Percentiles rank a stretch among this genome's conserved stretches.
These are phyloP conservation scores for Lucifuga dentata DNA, from an alignment of 2,113 vertebrate species.

Conservation along the genomic window DNA sequence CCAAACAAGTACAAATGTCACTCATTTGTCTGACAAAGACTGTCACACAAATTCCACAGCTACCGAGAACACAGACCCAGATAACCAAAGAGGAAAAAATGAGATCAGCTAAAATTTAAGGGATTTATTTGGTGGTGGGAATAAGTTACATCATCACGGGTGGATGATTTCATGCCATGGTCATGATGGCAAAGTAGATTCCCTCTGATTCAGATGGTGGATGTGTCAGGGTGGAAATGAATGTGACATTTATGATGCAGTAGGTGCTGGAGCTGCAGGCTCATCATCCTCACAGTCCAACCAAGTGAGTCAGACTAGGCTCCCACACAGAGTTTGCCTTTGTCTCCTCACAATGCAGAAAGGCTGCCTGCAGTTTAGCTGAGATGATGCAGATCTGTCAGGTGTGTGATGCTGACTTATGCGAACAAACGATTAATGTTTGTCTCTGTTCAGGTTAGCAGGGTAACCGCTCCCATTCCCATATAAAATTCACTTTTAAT, in stretches of 20 bases:
- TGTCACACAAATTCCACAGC: too few relatives aligned
- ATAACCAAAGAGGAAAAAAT: background rate
- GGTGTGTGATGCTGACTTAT: too few relatives aligned
- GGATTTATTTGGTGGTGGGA: too few relatives aligned
- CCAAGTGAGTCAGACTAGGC: constrained; percentile 2
- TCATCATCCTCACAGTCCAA: constrained; percentile 1
- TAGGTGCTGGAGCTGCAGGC: background rate
- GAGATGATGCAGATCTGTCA: background rate
- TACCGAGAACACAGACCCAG: background rate
- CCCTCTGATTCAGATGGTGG: background rate
- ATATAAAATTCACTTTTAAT: too few relatives aligned
- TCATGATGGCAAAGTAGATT: background rate
- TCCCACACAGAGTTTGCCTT: constrained; percentile 23
- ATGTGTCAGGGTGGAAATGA: too few relatives aligned
- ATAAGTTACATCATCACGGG: too few relatives aligned
- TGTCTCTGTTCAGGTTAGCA: too few relatives aligned
- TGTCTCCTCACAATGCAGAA: constrained; percentile 18
- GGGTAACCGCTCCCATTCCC: too few relatives aligned
- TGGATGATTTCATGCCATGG: too few relatives aligned
- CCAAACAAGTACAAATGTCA: constrained; percentile 35
- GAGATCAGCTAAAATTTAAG: background rate
- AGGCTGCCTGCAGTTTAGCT: background rate
- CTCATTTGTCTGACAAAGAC: constrained; percentile 4
- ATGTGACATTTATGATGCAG: background rate
- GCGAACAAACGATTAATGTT: too few relatives aligned